Base-by-base conservation (phyloP, 2,797 vertebrate species). In the Artibeus lituratus region DNA sequence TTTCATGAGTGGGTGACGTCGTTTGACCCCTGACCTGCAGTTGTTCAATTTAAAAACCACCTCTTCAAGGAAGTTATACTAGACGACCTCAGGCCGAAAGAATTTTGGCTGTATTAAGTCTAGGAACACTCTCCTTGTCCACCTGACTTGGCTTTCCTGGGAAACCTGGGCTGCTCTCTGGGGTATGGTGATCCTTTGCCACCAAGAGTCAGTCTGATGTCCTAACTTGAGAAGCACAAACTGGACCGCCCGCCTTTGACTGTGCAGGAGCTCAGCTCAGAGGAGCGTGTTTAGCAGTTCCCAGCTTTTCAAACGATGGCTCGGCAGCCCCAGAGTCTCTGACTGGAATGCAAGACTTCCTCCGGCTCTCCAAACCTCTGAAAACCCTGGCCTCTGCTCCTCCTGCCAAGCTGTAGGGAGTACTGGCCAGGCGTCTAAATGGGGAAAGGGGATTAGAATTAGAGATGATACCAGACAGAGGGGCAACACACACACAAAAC, bases 391-490 rank as follows among this genome's bases (percentile, higher is more conserved):
- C 32, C 51, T 83, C 70, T 94, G 47, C 47, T 44, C 10, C n/a
- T 82, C 15, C 3, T 70, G 4, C 16, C 94, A 97, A 95, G 65
- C 95, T 94, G 86, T 81, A 96, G 87, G 67, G 76, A 96, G 92
- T 96, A 85, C 86, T 91, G 77, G n/a, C 77, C 72, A 82, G 94
- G 69, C 0, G 0, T 82, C 32, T 35, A 95, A 92, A 82, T 65
- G 82, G 84, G 65, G 47, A 97, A 97, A 49, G 84, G 87, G 96
- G 97, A 96, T 98, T 95, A 80, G 22, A 96, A 95, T 93, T 24
- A 86, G 80, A 77, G 96, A 96, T 95, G 92, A 96, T 96, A 95
- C 90, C 87, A 88, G 90, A 92, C 86, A 95, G 95, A 90, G 70
- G 24, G 55, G 42, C 97, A 0, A 62, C 97, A 94, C 94, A 89